phyloP scores from a whole-genome alignment of 2,888 invertebrate species.

The Matsumyia berberina region DNA sequence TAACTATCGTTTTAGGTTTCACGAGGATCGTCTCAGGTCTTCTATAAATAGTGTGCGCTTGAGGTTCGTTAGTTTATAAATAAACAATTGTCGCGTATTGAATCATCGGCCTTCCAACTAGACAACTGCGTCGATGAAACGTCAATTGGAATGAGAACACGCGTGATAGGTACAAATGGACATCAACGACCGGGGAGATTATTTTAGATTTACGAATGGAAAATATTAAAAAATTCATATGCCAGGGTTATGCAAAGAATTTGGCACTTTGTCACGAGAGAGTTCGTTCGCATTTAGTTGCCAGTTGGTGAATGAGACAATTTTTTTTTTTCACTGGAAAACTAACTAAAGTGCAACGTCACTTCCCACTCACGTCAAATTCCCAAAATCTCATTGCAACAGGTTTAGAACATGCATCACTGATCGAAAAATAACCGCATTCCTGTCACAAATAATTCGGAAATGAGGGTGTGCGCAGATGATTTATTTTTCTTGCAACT shows the following conservation, averaged over 20 bases:
- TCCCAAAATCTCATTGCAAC: no score
- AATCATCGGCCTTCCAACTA: neutral
- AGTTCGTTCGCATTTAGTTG: no score
- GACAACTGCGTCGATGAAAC: constrained; percentile 3
- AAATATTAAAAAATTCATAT: neutral
- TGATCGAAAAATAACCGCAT: no score
- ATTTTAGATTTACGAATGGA: neutral
- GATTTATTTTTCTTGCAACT: no score
- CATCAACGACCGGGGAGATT: constrained; percentile 14
- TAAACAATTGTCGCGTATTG: constrained; percentile 1
- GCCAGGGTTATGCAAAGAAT: neutral
- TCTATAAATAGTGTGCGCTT: neutral
- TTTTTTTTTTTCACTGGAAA: no score
- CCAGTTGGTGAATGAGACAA: no score
- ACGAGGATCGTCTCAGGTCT: neutral
- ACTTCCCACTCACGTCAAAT: no score
- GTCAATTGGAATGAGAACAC: neutral
- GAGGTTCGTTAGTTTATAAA: neutral
- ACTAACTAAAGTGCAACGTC: no score
- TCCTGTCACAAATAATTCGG: no score
- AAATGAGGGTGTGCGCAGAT: no score
- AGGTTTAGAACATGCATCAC: no score
- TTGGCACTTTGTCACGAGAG: neutral
- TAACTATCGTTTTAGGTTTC: neutral
- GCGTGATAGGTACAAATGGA: neutral